Base-by-base conservation (phyloP, 1,140 invertebrate species). In the Physella acuta region DNA sequence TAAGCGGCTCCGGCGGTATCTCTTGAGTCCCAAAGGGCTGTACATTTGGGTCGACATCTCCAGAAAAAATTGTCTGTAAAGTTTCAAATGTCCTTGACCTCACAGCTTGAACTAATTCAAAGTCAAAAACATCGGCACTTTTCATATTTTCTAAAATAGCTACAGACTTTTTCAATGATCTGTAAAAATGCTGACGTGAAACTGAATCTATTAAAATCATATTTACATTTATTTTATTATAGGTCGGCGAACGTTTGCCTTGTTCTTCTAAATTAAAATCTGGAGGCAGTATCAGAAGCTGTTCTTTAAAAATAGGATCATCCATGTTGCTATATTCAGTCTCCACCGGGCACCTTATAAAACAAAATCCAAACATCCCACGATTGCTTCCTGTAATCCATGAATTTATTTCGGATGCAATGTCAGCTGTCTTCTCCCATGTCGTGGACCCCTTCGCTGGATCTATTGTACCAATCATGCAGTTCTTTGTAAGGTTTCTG, bases 181-280 rank as follows among this genome's bases (percentile, higher is more conserved):
- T 63, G 69, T 75, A 81, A 61, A 84, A 82, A 75, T 84, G 82
- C 68, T 77, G 72, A 34, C 76, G 64, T 34, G 82, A 82, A 26
- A 83, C 74, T 17, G 82, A 84, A 68, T 84, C 82, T 30, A 83
- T 67, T 52, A 83, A 79, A 31, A 84, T 73, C 4, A 83, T 52
- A 73, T 83, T 84, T 33, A 83, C 71, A 71, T 80, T 83, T 3
- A 83, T 72, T 8, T 55, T 31, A 16, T 58, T 44, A 58, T 44
- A 52, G 26, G 8, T 56, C 17, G 28, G 4, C 34, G 1, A 14
- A 17, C 26, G 26, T 3, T 36, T 28, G 39, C 17, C 20, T 28
- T 28, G 36, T 33, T 17, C n/a, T 34, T 3, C 34, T 33, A 24
- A 24, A 30, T n/a, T 17, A 30, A 73, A 1, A 30, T 55, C n/a